A percentile compares a stretch with the other conserved stretches of the same genome.
Evolutionary conservation across 2,888 invertebrate genomes (phyloP).

Genomic region (Trichacis sp.): DNA sequence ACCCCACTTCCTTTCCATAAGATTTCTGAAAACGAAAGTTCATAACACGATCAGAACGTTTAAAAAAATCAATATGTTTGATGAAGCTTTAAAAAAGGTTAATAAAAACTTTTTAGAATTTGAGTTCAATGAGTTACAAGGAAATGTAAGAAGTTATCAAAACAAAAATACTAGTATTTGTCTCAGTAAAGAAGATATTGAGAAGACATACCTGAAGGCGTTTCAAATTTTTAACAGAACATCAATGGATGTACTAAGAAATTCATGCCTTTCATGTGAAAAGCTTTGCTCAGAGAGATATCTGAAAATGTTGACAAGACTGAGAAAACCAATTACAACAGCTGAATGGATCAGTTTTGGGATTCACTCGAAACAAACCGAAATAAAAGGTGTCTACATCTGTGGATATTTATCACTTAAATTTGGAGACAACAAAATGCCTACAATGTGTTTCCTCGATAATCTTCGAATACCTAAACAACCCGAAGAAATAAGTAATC

Average conservation of each 20-base stretch:
- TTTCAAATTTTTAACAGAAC: not conserved
- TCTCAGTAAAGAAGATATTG: not conserved
- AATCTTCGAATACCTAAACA: too few species aligned
- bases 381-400: too few species aligned
- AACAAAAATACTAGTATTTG: not conserved
- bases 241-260: not conserved
- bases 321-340: not conserved
- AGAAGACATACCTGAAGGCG: not conserved
- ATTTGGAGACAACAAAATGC: constrained; percentile 8
- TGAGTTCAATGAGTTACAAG: too few species aligned
- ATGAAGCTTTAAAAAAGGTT: too few species aligned
- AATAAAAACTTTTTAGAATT: not conserved
- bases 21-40: too few species aligned
- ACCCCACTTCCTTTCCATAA: too few species aligned
- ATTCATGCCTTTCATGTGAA: too few species aligned
- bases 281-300: not conserved
- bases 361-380: too few species aligned
- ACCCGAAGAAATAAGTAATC: too few species aligned
- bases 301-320: not conserved
- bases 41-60: too few species aligned
- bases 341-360: not conserved
- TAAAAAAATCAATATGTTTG: too few species aligned
- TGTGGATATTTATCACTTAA: constrained; percentile 37
- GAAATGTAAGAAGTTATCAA: not conserved
- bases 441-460: too few species aligned